Percentiles rank a stretch among this genome's conserved stretches.
phyloP scores from a whole-genome alignment of 2,113 vertebrate genomes.

The Acrocephalus arundinaceus region DNA sequence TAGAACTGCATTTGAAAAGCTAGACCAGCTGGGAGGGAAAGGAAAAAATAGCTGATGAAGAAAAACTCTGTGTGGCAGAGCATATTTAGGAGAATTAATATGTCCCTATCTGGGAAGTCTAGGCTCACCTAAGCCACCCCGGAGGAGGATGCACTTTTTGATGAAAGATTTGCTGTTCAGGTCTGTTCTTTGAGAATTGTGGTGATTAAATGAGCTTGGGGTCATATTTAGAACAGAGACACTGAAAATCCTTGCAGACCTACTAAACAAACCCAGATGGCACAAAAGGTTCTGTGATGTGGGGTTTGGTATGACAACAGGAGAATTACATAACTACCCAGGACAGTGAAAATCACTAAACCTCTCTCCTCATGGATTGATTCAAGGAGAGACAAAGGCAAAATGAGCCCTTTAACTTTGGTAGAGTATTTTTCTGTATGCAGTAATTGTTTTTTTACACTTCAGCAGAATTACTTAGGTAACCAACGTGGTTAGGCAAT shows the following conservation, averaged over 20 bases:
- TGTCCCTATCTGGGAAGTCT: neutral
- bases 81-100: neutral
- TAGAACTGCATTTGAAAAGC: neutral
- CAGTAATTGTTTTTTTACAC: neutral
- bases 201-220: neutral
- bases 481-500: neutral
- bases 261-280: neutral
- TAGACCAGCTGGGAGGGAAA: neutral
- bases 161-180: neutral
- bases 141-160: neutral
- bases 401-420: neutral
- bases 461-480: neutral
- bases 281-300: neutral
- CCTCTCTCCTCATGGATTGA: neutral
- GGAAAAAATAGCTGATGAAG: neutral
- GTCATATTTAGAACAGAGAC: neutral
- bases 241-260: neutral
- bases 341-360: neutral
- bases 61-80: neutral
- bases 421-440: neutral
- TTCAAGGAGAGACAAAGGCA: neutral
- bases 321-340: neutral
- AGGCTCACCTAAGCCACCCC: neutral
- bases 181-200: neutral
- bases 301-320: neutral